Conservation (phyloP, 2,888 invertebrate genomes). For the Hofmannophila pseudospretella region DNA sequence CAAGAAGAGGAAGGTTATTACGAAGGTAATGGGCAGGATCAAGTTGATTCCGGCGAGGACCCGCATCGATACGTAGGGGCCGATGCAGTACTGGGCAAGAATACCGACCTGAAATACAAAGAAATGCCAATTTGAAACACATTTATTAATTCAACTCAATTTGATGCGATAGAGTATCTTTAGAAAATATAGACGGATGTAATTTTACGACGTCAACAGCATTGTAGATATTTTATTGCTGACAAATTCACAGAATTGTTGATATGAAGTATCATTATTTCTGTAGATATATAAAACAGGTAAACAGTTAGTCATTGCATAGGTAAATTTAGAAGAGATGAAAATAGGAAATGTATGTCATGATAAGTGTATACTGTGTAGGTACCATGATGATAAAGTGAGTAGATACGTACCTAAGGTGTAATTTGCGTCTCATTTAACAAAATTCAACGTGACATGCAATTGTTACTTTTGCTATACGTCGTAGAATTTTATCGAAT, state of each 20-base stretch:
- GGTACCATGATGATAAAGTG: no score
- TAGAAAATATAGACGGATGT: conserved; percentile 1
- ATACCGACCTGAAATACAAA: conserved; percentile 73
- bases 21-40: conserved; percentile 74
- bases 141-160: background rate
- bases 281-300: no score
- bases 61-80: conserved; percentile 76
- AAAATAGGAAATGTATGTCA: no score
- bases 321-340: no score
- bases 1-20: conserved; percentile 76
- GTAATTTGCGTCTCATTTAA: no score
- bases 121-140: conserved; percentile 10
- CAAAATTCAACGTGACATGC: no score
- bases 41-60: conserved; percentile 75
- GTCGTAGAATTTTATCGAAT: no score
- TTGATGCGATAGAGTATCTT: conserved; percentile 1
- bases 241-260: background rate
- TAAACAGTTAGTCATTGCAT: no score
- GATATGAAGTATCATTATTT: no score
- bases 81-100: conserved; percentile 79
- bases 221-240: background rate
- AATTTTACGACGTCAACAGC: background rate
- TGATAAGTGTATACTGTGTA: no score
- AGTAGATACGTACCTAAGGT: no score
- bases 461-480: no score